A percentile compares a stretch with the other conserved stretches of the same genome.
Conservation (phyloP, 2,888 invertebrate genomes). For the Drosophila aldrichi region DNA sequence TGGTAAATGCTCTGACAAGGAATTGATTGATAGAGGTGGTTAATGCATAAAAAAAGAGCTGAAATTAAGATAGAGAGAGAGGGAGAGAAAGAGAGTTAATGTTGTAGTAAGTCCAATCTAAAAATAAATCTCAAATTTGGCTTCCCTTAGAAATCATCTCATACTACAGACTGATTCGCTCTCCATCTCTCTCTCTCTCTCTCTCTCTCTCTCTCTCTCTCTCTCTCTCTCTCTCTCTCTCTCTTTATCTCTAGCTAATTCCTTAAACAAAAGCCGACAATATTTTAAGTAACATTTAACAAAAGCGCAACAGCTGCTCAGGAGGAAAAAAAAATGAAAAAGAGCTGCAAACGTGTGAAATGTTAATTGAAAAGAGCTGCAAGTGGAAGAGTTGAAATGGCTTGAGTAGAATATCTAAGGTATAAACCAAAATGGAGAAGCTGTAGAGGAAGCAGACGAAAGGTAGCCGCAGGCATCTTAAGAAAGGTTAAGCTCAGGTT, state of each 20-base stretch:
- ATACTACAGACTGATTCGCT: no score
- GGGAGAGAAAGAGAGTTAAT: no score
- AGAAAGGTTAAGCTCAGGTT: slow-evolving; percentile 54
- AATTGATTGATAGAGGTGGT: background rate
- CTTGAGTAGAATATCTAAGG: background rate
- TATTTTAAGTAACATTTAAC: slow-evolving; percentile 17
- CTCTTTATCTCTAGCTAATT: background rate
- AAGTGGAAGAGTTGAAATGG: background rate
- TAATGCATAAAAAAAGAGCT: no score
- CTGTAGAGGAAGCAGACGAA: background rate
- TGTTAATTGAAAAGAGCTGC: slow-evolving; percentile 69
- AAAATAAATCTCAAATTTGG: no score
- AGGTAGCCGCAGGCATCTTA: slow-evolving; percentile 32
- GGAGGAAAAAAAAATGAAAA: slow-evolving; percentile 18
- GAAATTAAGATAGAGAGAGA: no score
- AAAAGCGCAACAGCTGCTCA: slow-evolving; percentile 28
- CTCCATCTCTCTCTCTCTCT: no score
- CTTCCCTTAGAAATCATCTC: no score
- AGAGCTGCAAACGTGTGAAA: slow-evolving; percentile 64
- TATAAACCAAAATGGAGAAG: background rate
- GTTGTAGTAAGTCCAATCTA: no score
- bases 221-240: no score
- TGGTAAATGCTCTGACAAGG: slow-evolving; percentile 18
- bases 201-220: no score
- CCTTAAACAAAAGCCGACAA: slow-evolving; percentile 15